Evolutionary conservation across 1,140 invertebrate genomes (phyloP).

Genomic region (Dreissena polymorpha): DNA sequence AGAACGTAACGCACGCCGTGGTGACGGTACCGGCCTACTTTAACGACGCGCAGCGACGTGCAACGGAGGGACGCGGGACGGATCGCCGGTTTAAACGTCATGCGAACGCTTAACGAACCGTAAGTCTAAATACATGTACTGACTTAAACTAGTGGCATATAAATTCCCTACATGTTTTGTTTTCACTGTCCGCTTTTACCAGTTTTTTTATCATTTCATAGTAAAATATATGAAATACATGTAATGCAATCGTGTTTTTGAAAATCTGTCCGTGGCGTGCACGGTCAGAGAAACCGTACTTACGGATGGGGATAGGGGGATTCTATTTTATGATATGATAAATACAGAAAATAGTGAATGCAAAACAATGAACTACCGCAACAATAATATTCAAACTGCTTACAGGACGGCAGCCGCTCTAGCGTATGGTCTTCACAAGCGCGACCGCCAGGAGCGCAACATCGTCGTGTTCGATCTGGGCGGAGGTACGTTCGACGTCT

Average conservation of each 20-base stretch:
- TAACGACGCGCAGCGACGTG: constrained; percentile 98
- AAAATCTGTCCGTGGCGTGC: no score
- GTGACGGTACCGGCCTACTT: constrained; percentile 99
- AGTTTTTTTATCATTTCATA: no score
- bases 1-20: constrained; percentile 96
- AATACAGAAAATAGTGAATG: no score
- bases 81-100: constrained; percentile 95
- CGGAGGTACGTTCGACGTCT: constrained; percentile 99
- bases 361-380: no score
- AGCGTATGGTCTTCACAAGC: constrained; percentile 99
- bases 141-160: no score
- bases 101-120: constrained; percentile 99
- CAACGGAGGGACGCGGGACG: constrained; percentile 91
- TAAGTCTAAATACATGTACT: constrained; percentile 65
- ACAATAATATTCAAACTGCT: constrained; percentile 7
- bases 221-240: no score
- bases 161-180: no score
- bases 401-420: constrained; percentile 96
- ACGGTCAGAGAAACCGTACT: no score
- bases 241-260: no score
- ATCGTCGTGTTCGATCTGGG: constrained; percentile 99
- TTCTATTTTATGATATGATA: no score
- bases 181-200: no score
- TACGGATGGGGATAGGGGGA: no score
- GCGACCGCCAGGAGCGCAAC: constrained; percentile 97